A percentile compares a stretch with the other conserved stretches of the same genome.
These are phyloP conservation scores for Callosobruchus maculatus DNA, from an alignment of 2,888 invertebrate genomes.

Conservation along the genomic window DNA sequence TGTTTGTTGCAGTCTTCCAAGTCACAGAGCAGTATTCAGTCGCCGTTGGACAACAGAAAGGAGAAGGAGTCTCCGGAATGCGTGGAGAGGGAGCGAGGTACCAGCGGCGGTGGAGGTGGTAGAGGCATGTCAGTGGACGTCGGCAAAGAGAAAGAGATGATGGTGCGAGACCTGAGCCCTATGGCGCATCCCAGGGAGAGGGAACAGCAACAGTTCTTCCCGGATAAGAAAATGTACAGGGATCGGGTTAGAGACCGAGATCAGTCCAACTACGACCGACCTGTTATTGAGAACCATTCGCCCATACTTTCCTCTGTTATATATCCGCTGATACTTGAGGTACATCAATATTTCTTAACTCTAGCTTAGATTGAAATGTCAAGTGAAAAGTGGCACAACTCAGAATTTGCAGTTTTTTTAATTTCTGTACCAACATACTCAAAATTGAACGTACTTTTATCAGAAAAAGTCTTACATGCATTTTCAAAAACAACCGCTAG, in stretches of 20 bases:
- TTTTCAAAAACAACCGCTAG: too few relatives aligned
- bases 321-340: constrained; percentile 56
- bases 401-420: too few relatives aligned
- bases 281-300: constrained; percentile 29
- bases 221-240: not conserved
- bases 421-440: too few relatives aligned
- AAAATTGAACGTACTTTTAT: too few relatives aligned
- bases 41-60: constrained; percentile 44
- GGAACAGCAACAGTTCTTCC: constrained; percentile 8
- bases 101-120: not conserved
- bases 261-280: not conserved
- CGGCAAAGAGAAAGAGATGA: not conserved
- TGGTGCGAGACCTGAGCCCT: constrained; percentile 1
- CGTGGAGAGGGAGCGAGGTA: constrained; percentile 13
- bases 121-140: not conserved
- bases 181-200: constrained; percentile 8
- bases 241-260: constrained; percentile 8
- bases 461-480: too few relatives aligned
- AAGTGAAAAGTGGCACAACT: too few relatives aligned
- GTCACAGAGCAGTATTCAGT: constrained; percentile 40
- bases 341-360: constrained; percentile 33
- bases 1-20: constrained; percentile 30
- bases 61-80: constrained; percentile 42
- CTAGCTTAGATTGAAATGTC: too few relatives aligned
- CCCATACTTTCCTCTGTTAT: constrained; percentile 54